Evolutionary conservation across 2,113 vertebrate genomes (phyloP), one percentile per base, ranked within the genome.

Genomic region (Oncorhynchus clarkii): DNA sequence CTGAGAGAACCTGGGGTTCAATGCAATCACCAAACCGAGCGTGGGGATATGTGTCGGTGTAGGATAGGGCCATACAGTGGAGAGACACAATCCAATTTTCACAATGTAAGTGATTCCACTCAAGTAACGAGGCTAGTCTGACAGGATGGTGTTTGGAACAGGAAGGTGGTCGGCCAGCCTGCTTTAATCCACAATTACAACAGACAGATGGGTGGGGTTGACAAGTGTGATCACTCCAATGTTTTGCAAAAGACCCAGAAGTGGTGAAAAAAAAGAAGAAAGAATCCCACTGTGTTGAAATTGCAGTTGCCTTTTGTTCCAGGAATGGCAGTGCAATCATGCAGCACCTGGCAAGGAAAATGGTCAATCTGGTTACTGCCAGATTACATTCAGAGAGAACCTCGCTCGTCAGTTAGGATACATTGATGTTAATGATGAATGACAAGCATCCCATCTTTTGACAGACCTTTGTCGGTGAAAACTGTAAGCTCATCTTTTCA

Each of bases 131-230:
- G 75, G 60, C 14, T 51, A 29, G 59, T 77, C 26, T 65, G 26
- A 26, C 14, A 66, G 22, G 20, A 26, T 67, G 18, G 4, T 4
- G 59, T 7, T 11, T 72, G 75, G 69, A 31, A 18, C 12, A 62
- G 26, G 70, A 18, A 77, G 64, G 57, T 64, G 9, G 68, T 64
- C 1, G 24, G 4, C 26, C 54, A 64, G 57, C 68, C 68, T 26
- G 48, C 22, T 65, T 68, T 65, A 3, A 62, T 77, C 11, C 39
- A 39, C 16, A 34, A 72, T 72, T 72, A 72, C 27, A 72, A 72
- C 16, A 70, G 62, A 64, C 13, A 71, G 34, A 72, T 77, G 75
- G 75, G 75, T 24, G 75, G 69, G 6, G 59, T 77, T 77, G 75
- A 71, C 48, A 77, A 31, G 59, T 66, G 57, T 24, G 51, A 54